Base-by-base conservation (phyloP, 2,888 invertebrate genomes). In the Acanthosoma haemorrhoidale region DNA sequence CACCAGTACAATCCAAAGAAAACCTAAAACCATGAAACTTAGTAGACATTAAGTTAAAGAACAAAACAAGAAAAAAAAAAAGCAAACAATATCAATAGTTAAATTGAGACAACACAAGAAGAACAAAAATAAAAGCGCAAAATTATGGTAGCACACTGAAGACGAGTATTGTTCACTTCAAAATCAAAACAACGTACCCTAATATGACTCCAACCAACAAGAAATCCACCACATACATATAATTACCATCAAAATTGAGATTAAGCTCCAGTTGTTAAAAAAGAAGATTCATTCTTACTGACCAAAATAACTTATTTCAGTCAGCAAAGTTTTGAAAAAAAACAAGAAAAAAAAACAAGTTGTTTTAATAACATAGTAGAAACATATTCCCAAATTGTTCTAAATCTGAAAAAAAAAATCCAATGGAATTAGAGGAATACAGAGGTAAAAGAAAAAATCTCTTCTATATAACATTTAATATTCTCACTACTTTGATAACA, bases 381-480 rank as follows among this genome's bases (percentile, higher is more conserved):
- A 51, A 51, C 18, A 51, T 25, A 21, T 25, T 51, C 51, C 29
- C 51, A 25, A 51, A 51, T 25, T 51, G 51, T 25, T 51, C n/a
- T 51, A 51, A 25, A 51, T 51, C 51, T 51, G 51, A 25, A 51
- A 51, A 51, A 51, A 51, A 51, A 51, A 51, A 25, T 51, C 51
- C 25, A 25, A 25, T 51, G 51, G n/a, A 8, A 51, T 51, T 51
- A 51, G 13, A 25, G 51, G 25, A 51, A 51, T 51, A 51, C n/a
- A n/a, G n/a, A 51, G 6, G 25, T 13, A 2, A 25, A 51, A n/a
- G 51, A 51, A 29, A 51, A 25, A n/a, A n/a, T n/a, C n/a, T n/a
- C n/a, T n/a, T n/a, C n/a, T n/a, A n/a, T n/a, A n/a, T n/a, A 25
- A 51, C 5, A 51, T 21, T 21, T 43, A 2, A 21, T 51, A 6